phyloP scores from a whole-genome alignment of 2,113 vertebrate species.

The Capreolus pygargus region DNA sequence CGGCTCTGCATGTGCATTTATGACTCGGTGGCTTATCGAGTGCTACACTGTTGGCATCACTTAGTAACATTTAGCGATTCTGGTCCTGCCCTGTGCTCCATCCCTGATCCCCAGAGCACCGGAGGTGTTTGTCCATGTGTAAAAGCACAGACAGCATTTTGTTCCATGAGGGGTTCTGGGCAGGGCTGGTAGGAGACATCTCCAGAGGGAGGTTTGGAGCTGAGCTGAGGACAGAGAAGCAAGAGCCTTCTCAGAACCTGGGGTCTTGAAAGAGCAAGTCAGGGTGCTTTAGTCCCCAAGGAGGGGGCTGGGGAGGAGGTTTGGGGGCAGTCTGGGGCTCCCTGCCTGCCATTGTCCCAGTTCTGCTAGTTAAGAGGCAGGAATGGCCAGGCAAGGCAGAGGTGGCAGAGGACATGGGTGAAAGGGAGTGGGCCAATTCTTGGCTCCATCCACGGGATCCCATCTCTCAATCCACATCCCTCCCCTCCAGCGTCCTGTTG shows the following conservation, averaged over 20 bases:
- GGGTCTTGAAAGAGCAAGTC: not conserved
- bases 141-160: not conserved
- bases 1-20: not conserved
- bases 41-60: fast-evolving
- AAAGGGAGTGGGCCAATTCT: not conserved
- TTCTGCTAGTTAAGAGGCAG: not conserved
- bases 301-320: no score
- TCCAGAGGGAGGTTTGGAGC: not conserved
- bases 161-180: not conserved
- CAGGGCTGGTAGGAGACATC: not conserved
- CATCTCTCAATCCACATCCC: not conserved
- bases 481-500: not conserved
- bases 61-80: not conserved
- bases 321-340: not conserved
- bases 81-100: not conserved
- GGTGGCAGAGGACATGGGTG: fast-evolving
- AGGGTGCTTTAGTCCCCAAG: not conserved
- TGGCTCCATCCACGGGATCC: not conserved
- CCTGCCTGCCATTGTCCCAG: not conserved
- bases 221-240: not conserved
- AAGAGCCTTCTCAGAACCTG: not conserved
- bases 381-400: not conserved
- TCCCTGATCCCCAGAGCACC: fast-evolving
- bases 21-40: not conserved
- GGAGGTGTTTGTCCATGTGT: fast-evolving